Percentiles rank a stretch among this genome's conserved stretches.
These are phyloP conservation scores for Siniperca undulata DNA, from an alignment of 2,797 vertebrate species.

Conservation along the genomic window DNA sequence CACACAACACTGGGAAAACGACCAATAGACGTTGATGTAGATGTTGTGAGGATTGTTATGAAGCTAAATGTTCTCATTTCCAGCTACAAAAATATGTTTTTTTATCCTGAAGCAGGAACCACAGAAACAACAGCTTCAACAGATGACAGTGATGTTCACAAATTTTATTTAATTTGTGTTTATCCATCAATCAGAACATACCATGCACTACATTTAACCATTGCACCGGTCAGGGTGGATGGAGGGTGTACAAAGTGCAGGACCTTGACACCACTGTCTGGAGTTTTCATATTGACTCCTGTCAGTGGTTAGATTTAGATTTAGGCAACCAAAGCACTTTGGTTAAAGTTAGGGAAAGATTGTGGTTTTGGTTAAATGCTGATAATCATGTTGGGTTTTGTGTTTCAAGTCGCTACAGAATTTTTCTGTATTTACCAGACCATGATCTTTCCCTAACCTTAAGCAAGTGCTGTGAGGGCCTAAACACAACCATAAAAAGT, in stretches of 20 bases:
- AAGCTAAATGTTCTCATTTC: slow-evolving; percentile 1
- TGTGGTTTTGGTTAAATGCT: not conserved
- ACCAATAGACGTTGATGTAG: slow-evolving; percentile 21
- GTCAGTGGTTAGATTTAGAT: too few relatives aligned
- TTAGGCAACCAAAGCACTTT: not conserved
- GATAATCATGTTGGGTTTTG: too few relatives aligned
- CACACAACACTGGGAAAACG: slow-evolving; percentile 57
- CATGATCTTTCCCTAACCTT: too few relatives aligned
- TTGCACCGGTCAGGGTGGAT: too few relatives aligned
- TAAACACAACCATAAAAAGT: too few relatives aligned
- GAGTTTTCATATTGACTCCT: not conserved
- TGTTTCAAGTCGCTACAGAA: too few relatives aligned
- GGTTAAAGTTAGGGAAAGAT: not conserved
- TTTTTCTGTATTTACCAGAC: too few relatives aligned
- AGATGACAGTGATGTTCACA: not conserved
- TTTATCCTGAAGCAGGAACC: not conserved
- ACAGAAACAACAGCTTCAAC: not conserved
- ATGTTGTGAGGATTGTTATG: not conserved
- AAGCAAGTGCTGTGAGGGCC: too few relatives aligned
- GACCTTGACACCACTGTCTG: too few relatives aligned
- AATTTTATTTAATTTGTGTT: not conserved
- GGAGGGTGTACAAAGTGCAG: too few relatives aligned
- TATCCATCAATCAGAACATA: not conserved
- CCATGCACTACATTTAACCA: too few relatives aligned
- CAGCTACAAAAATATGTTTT: not conserved